phyloP scores from a whole-genome alignment of 2,888 invertebrate genomes.

The Philereme transversata region DNA sequence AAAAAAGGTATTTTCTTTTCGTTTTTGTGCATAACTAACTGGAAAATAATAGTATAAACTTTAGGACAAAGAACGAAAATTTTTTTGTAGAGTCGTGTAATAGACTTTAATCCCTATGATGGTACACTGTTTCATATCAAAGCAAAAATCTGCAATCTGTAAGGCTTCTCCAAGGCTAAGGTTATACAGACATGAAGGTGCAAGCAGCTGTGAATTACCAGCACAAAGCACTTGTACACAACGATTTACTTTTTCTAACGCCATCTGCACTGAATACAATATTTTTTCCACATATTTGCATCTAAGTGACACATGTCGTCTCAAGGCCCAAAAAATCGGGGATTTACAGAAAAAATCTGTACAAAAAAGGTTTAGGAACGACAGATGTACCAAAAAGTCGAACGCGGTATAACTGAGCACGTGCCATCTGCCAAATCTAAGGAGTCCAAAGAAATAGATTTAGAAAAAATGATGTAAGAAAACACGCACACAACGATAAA shows the following conservation, averaged over 20 bases:
- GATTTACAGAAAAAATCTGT: constrained; percentile 57
- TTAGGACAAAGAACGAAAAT: too few relatives aligned
- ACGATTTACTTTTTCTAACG: constrained; percentile 74
- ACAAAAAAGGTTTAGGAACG: constrained; percentile 70
- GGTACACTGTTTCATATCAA: neutral
- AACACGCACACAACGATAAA: constrained; percentile 35
- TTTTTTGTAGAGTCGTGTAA: too few relatives aligned
- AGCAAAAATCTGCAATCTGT: constrained; percentile 8
- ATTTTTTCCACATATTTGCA: constrained; percentile 78
- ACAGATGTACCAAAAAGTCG: constrained; percentile 78
- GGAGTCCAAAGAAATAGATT: constrained; percentile 64
- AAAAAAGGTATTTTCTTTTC: too few relatives aligned
- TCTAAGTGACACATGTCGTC: constrained; percentile 75
- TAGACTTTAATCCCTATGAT: too few relatives aligned
- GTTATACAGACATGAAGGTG: constrained; percentile 51
- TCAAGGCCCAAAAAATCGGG: constrained; percentile 52
- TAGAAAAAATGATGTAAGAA: constrained; percentile 56
- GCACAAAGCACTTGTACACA: constrained; percentile 73
- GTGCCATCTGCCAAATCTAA: constrained; percentile 83
- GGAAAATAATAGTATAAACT: too few relatives aligned
- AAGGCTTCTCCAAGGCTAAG: constrained; percentile 22
- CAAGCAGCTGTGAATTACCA: constrained; percentile 66
- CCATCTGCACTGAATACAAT: constrained; percentile 76
- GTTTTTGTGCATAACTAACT: too few relatives aligned
- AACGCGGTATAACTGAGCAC: constrained; percentile 55